Evolutionary conservation across 2,797 vertebrate species (phyloP).

Genomic region (Poeciliopsis turneri): DNA sequence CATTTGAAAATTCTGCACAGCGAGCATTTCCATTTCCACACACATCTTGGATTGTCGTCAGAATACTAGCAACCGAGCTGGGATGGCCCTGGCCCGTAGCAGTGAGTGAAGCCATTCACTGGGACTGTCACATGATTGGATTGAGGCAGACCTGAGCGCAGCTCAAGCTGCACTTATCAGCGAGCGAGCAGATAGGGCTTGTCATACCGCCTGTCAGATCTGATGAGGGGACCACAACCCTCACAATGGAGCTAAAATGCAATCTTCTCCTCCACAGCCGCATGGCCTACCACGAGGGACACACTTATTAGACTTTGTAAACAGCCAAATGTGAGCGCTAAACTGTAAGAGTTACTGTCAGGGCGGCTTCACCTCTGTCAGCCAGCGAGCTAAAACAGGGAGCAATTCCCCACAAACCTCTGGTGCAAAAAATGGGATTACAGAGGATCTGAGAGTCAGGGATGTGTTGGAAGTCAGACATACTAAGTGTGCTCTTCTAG

Average conservation of each 20-base stretch:
- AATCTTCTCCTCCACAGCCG: conserved; percentile 79
- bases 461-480: conserved; percentile 6
- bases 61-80: conserved; percentile 53
- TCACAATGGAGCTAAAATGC: conserved; percentile 81
- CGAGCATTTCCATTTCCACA: conserved; percentile 44
- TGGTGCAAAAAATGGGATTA: conserved; percentile 43
- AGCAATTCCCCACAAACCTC: conserved; percentile 41
- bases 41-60: conserved; percentile 40
- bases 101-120: conserved; percentile 58
- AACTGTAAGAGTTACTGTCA: conserved; percentile 69
- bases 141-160: conserved; percentile 79
- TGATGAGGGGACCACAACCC: conserved; percentile 76
- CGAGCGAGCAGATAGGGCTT: conserved; percentile 80
- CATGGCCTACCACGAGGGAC: conserved; percentile 72
- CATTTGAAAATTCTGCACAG: conserved; percentile 48
- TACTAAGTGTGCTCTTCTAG: background rate
- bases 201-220: conserved; percentile 82
- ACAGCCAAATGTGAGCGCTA: conserved; percentile 73
- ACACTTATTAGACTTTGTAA: conserved; percentile 81
- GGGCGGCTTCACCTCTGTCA: conserved; percentile 40
- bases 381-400: conserved; percentile 40
- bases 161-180: conserved; percentile 80
- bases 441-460: conserved; percentile 33
- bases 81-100: conserved; percentile 51
- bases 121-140: conserved; percentile 78